Evolutionary conservation across 2,888 invertebrate genomes (phyloP), one percentile per base, ranked within the genome.

Genomic region (Cyrtodaria siliqua): DNA sequence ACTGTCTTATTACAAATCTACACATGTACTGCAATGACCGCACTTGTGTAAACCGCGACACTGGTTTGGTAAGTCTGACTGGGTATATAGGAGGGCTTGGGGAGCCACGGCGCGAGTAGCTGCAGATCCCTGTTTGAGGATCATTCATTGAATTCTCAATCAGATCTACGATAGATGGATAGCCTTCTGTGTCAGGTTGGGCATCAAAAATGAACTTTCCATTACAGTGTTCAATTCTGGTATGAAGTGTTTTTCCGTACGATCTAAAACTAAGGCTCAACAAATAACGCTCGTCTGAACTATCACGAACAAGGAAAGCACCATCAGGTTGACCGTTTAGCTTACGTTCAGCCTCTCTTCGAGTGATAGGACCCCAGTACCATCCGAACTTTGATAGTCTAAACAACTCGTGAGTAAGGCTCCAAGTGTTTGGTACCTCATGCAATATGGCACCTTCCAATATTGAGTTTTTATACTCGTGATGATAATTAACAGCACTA

Each of bases 291-390:
- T 95, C 95, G 66, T 96, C 95, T 23, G 96, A 95, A 2, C 96
- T 96, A 91, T 96, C 96, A 33, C 96, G 94, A 8, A 96, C 95
- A 71, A 96, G 93, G 93, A 96, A 96, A 62, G 96, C 95, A 68
- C 96, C 96, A 88, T 96, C 96, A 20, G 96, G 95, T 90, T 95
- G 95, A 74, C 95, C 95, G 60, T 94, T 93, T 26, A 96, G 93
- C 90, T 95, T 95, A 67, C 95, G 94, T 90, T 96, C 96, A 0
- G 96, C 96, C 92, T 96, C 95, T 42, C 94, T 94, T 60, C 96
- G 94, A 0, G 95, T 95, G 82, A 96, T 95, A 67, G 96, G 95
- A 24, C 96, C 96, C 96, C 96, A 96, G 90, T 96, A 97, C 96
- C 96, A 96, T 9, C 92, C 92, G 87, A 91, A 91, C 62, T 90